Evolutionary conservation across 2,797 vertebrate genomes (phyloP), one percentile per base, ranked within the genome.

Genomic region (Crenichthys baileyi): DNA sequence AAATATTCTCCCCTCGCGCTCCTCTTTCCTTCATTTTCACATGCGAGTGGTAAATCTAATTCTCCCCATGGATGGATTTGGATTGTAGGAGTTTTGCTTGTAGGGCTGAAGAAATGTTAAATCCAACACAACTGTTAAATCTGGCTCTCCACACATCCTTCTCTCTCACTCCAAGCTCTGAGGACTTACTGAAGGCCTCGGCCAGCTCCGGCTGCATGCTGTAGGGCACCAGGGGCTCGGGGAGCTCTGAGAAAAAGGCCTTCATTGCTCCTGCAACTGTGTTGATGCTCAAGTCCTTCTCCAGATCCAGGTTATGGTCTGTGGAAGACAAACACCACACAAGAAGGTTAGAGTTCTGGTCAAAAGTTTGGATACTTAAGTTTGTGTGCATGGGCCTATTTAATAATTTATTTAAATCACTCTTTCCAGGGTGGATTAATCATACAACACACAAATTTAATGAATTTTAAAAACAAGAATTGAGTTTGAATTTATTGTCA

Each of bases 181-280:
- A 20, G 70, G 82, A 96, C 97, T 97, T 95, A 99, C 98, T 99
- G 95, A 97, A 97, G 5, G 97, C 97, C 50, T 99, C 97, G 90
- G 98, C 97, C 90, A 98, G 94, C 29, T 98, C 97, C 0, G 88
- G 88, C 96, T 99, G 98, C 96, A 97, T 96, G 90, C 74, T 88
- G 93, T 99, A 98, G 0, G 98, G 98, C 65, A 99, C 97, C 83
- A 99, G 92, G 0, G 98, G 97, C 26, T 98, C 97, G 0, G 97
- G 97, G 5, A 98, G 94, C 87, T 99, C 98, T 0, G 97, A 98
- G 95, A 99, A 99, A 88, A 98, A 98, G 83, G 97, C 98, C 90
- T 98, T 99, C 97, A 98, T 97, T 88, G 97, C 98, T 1, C 98
- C 97, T 0, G 97, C 97, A 78, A 99, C 97, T 0, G 97, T 96